These are phyloP conservation scores for Chlamydotis undulata DNA, from an alignment of 2,113 vertebrate genomes.

Conservation along the genomic window DNA sequence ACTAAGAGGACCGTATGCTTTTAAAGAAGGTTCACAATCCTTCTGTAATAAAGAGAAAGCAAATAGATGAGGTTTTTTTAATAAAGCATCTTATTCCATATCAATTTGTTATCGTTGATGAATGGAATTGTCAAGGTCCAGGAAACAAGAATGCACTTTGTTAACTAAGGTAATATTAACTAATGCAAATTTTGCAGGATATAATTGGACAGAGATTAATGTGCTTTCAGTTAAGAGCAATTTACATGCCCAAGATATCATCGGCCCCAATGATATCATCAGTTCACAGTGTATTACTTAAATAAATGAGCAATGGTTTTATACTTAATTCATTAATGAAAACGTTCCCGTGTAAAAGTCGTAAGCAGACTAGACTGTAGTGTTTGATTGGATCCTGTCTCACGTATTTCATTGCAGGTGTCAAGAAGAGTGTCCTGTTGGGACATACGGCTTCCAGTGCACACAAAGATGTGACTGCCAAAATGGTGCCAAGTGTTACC, in stretches of 20 bases:
- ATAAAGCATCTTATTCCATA: background rate
- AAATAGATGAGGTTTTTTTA: background rate
- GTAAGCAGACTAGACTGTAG: background rate
- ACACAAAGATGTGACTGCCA: conserved; percentile 90
- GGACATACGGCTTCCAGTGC: conserved; percentile 91
- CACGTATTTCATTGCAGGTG: conserved; percentile 76
- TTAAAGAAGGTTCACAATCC: background rate
- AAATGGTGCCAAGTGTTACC: conserved; percentile 93
- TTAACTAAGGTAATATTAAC: background rate
- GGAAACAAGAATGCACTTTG: background rate
- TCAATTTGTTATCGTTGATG: background rate
- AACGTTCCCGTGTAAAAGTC: background rate
- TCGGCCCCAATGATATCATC: background rate
- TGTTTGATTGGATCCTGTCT: background rate
- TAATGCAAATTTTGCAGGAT: background rate
- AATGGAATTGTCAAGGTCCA: background rate
- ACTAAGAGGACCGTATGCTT: background rate
- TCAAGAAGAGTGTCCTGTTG: conserved; percentile 95
- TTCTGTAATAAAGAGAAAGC: background rate
- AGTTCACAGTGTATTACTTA: background rate
- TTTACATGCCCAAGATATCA: background rate
- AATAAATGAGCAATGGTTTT: background rate
- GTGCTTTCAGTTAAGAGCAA: background rate
- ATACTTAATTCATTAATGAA: background rate
- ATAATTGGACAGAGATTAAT: background rate